Evolutionary conservation across 1,140 invertebrate genomes (phyloP), one percentile per base, ranked within the genome.

Genomic region (Eriosoma lanigerum): DNA sequence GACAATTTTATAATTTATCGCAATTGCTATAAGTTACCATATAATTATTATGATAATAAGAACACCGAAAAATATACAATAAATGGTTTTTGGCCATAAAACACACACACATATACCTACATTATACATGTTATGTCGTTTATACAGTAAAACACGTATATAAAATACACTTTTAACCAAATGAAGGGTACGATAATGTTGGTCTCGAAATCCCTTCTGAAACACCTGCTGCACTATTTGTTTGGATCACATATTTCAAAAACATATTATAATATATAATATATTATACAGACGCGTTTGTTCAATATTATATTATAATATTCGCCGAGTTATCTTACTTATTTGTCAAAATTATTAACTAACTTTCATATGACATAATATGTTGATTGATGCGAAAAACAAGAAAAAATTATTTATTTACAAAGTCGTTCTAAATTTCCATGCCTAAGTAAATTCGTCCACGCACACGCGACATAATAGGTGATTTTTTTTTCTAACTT

Each of bases 21-120:
- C n/a, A 38, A n/a, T 46, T 68, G 38, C 64, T 46, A 38, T 38
- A 68, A n/a, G 32, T 17, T 66, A 66, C 62, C 6, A 44, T 38
- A 38, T 38, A 38, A 38, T 38, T 68, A 46, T 68, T 68, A 46
- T 24, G 64, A 38, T 38, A n/a, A n/a, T 68, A 24, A 44, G 6
- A 46, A 24, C 21, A 68, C 38, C 44, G 44, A 68, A 68, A n/a
- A 68, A 68, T 46, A 48, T 13, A 68, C 38, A 68, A 68, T 46
- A 68, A 38, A 68, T 68, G 64, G 38, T 68, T 68, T 68, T 68
- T 46, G 21, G 12, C 21, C 64, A 46, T 68, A 68, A 21, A 68
- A 62, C 29, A 15, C 19, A 62, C 17, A 32, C 58, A 32, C 17
- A 15, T 15, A 3, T 24, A 29, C 13, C 1, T 17, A 13, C 12